Base-by-base conservation (phyloP, 2,797 vertebrate species). In the Buceros bicornis region DNA sequence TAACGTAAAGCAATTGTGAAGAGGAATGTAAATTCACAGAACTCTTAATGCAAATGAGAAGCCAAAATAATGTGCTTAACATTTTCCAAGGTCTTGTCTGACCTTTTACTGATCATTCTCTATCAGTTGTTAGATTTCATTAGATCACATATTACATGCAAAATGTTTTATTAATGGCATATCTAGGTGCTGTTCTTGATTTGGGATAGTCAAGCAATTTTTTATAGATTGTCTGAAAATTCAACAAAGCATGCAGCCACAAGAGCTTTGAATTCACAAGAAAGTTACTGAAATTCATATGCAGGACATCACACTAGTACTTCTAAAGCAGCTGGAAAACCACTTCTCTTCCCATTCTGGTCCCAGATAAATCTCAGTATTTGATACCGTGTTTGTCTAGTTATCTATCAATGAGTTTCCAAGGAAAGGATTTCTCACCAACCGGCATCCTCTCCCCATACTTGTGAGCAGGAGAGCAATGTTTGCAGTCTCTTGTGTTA, bases 111-210 rank as follows among this genome's bases (percentile, higher is more conserved):
- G 88, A 89, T 87, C 53, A 54, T 93, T 91, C 50, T 81, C 16
- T 77, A 28, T 54, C 10, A 82, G 70, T 82, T 11, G 0, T 66
- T 87, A 89, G 29, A 62, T 79, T 90, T 79, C 40, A 77, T 82
- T 79, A 84, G 29, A 61, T 64, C 43, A 73, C 10, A 3, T 50
- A 80, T 85, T 20, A 90, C 18, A 82, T 72, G 24, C 24, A 93
- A 93, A 82, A 93, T 71, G 74, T 92, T 92, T 90, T 87, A 94
- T 94, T 93, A 89, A 93, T 90, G 61, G 72, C 21, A 70, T 71
- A 70, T 78, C 28, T 79, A 82, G 51, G 31, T 74, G 16, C 15
- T 81, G 31, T 31, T 90, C 77, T 87, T 82, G 40, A 92, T 87
- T 66, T 76, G 31, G 82, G 40, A 62, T 71, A 76, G 47, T 77